Percentiles rank a stretch among this genome's conserved stretches.
phyloP scores from a whole-genome alignment of 2,113 vertebrate genomes.

The Jaculus jaculus region DNA sequence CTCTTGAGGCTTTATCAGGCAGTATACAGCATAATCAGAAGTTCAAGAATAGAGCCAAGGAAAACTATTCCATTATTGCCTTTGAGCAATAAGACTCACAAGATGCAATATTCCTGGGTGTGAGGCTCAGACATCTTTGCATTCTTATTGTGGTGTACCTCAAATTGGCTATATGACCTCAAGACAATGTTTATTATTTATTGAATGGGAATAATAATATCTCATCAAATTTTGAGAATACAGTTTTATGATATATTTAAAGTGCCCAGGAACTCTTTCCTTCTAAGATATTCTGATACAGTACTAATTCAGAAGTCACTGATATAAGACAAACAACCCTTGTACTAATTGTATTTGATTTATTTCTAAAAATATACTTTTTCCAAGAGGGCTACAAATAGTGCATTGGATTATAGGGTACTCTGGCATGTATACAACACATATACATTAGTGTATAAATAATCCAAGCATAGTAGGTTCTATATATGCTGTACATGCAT shows the following conservation, averaged over 20 bases:
- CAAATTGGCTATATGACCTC: background rate
- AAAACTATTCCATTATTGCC: background rate
- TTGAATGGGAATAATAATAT: background rate
- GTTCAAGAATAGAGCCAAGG: background rate
- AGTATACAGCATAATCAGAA: background rate
- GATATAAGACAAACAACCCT: background rate
- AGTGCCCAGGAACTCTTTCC: background rate
- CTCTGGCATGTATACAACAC: background rate
- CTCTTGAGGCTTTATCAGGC: background rate
- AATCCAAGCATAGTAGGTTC: background rate
- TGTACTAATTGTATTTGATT: constrained; percentile 4
- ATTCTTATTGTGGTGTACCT: background rate
- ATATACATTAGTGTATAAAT: background rate
- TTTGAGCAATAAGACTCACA: background rate
- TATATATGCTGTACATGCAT: no score
- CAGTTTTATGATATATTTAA: background rate
- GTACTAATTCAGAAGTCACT: background rate
- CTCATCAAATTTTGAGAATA: background rate
- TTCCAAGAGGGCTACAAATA: background rate
- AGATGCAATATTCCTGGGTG: background rate
- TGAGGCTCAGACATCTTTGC: background rate
- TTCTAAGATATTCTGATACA: background rate
- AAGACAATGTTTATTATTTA: background rate
- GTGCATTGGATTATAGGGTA: background rate
- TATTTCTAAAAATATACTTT: background rate